Conservation (phyloP, 2,113 vertebrate species). For the Antennarius striatus region DNA sequence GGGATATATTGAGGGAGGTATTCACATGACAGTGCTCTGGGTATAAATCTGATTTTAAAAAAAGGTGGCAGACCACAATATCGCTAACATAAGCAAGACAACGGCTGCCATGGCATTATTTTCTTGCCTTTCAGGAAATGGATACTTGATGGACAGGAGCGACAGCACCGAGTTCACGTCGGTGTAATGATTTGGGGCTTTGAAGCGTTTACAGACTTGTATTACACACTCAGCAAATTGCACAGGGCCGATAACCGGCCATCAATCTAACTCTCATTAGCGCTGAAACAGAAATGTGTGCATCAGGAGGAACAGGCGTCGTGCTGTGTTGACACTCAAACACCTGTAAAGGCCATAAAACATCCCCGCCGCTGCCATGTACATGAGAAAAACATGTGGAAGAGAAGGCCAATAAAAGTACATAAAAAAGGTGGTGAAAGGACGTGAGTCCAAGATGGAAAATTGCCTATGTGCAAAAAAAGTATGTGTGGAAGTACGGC, state of each 20-base stretch:
- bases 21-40: no score
- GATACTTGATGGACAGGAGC: slow-evolving; percentile 9
- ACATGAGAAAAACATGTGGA: slow-evolving; percentile 19
- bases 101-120: neutral
- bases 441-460: neutral
- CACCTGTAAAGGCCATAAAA: slow-evolving; percentile 38
- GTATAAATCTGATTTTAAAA: neutral
- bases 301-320: slow-evolving; percentile 34
- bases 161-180: slow-evolving; percentile 4
- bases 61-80: no score
- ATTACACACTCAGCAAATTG: slow-evolving; percentile 16
- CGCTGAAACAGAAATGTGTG: slow-evolving; percentile 39
- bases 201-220: slow-evolving; percentile 1
- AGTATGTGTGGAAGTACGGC: no score
- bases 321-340: slow-evolving; percentile 23
- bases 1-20: neutral
- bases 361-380: neutral
- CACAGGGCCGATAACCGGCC: slow-evolving; percentile 7
- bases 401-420: slow-evolving; percentile 26
- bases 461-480: no score
- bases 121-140: slow-evolving; percentile 23
- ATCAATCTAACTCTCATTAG: slow-evolving; percentile 43
- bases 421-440: slow-evolving; percentile 1
- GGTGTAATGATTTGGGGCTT: slow-evolving; percentile 23
- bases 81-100: neutral